Evolutionary conservation across 2,797 vertebrate species (phyloP).

Genomic region (Geotrypetes seraphini): DNA sequence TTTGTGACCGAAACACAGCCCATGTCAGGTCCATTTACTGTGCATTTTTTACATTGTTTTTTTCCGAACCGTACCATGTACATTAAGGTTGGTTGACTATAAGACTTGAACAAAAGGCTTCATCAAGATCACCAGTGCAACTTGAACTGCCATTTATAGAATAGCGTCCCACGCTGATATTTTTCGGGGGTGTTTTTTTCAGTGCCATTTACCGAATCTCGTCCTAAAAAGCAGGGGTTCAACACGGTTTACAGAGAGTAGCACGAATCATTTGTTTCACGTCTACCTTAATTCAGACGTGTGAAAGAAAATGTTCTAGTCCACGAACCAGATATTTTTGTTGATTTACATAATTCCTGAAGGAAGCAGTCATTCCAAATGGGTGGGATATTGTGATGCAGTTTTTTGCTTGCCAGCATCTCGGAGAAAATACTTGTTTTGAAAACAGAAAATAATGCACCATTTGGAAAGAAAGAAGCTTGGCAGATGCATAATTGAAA

Average conservation of each 20-base stretch:
- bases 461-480: accelerated
- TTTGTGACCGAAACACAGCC: too few species aligned
- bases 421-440: neutral
- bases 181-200: too few species aligned
- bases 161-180: too few species aligned
- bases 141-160: too few species aligned
- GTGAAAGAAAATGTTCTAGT: conserved; percentile 16
- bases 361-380: conserved; percentile 6
- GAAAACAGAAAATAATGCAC: neutral
- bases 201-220: too few species aligned
- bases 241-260: conserved; percentile 6
- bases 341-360: conserved; percentile 4
- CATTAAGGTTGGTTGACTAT: too few species aligned
- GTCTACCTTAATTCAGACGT: conserved; percentile 27
- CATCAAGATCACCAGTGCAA: too few species aligned
- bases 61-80: too few species aligned
- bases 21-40: too few species aligned
- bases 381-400: neutral
- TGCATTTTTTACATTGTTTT: too few species aligned
- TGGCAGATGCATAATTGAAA: neutral
- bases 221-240: neutral
- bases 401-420: neutral
- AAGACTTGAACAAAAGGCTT: too few species aligned
- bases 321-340: conserved; percentile 3
- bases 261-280: conserved; percentile 19